Evolutionary conservation across 2,113 vertebrate species (phyloP).

Genomic region (Anoura caudifer): DNA sequence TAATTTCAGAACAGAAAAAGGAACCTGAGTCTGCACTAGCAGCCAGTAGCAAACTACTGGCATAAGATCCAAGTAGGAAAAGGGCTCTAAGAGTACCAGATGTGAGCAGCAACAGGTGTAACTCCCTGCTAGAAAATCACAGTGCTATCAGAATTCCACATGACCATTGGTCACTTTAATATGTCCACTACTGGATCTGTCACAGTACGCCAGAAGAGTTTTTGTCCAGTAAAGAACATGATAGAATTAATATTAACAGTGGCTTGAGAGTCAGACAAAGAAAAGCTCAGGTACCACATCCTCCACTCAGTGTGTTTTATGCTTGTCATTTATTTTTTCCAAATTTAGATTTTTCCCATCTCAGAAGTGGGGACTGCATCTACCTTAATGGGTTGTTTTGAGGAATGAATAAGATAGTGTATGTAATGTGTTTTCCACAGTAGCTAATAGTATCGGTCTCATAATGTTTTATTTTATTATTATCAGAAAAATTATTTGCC

Average conservation of each 20-base stretch:
- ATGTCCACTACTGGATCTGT: not conserved
- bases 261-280: not conserved
- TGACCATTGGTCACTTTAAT: not conserved
- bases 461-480: not conserved
- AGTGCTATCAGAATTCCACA: not conserved
- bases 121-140: not conserved
- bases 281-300: not conserved
- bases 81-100: not conserved
- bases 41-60: not conserved
- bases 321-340: not conserved
- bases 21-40: not conserved
- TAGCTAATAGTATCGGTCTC: not conserved
- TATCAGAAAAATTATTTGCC: not conserved
- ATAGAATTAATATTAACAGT: not conserved
- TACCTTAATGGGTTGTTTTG: not conserved
- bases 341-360: not conserved
- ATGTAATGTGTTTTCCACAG: not conserved
- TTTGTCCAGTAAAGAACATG: not conserved
- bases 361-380: not conserved
- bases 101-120: not conserved
- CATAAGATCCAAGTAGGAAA: not conserved
- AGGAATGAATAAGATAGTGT: not conserved
- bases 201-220: not conserved
- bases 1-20: constrained; percentile 11
- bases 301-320: not conserved